Base-by-base conservation (phyloP, 2,888 invertebrate species). In the Hermaeophaga mercurialis region DNA sequence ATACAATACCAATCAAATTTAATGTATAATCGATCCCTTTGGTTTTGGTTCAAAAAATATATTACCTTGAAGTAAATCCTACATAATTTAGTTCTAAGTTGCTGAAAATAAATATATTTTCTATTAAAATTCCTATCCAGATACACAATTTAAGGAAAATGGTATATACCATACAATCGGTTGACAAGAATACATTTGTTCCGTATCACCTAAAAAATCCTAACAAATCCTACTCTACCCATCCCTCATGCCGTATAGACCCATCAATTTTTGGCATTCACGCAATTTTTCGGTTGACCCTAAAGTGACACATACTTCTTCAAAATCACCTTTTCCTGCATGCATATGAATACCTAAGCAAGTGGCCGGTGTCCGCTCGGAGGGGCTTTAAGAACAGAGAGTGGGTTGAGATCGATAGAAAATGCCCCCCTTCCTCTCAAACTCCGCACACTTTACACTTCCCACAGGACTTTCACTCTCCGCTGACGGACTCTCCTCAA, bases 391-490 rank as follows among this genome's bases (percentile, higher is more conserved):
- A 70, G 73, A 70, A 67, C 69, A 64, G 71, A 70, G 72, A 70
- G 72, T 68, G 67, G 66, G 66, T 65, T 63, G 65, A 69, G 70
- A 77, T 77, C 77, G 77, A 77, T 77, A 76, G 62, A 63, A 61
- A 63, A 56, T 50, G 46, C 53, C 49, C 68, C 34, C 49, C 41
- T 24, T 49, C 53, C 49, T 36, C 55, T 36, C 66, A 46, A 62
- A 54, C 63, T 67, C 59, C 67, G 63, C 66, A 63, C 76, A 75
- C 75, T 78, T 78, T 77, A 77, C 75, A 77, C 77, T 77, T 77
- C 78, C 76, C 78, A 73, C 75, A 78, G 77, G 78, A 78, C 78
- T 78, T 78, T 78, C 78, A 77, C 78, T 78, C 74, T 76, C 74
- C 74, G 71, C 53, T 61, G 56, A 59, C 59, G 60, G 58, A 58